Conservation (phyloP, 1,140 invertebrate species). For the Sycophila sp. region DNA sequence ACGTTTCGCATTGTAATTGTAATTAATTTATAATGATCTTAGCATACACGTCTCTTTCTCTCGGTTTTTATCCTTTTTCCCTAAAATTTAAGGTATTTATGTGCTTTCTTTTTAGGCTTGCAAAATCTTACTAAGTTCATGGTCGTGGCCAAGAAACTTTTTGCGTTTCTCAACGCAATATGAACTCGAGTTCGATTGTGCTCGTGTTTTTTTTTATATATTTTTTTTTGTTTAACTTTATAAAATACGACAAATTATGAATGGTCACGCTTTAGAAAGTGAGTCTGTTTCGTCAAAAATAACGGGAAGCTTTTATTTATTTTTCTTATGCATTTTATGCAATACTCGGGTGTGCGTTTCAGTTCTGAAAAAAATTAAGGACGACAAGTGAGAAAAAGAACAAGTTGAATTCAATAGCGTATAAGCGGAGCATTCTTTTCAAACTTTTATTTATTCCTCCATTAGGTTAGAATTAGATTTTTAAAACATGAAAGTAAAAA, state of each 20-base stretch:
- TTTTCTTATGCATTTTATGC: background rate
- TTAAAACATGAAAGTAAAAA: conserved; percentile 21
- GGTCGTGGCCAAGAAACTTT: background rate
- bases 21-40: conserved; percentile 33
- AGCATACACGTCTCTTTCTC: conserved; percentile 30
- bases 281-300: conserved; percentile 13
- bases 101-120: conserved; percentile 39
- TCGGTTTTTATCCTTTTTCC: background rate
- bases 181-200: conserved; percentile 9
- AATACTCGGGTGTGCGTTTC: background rate
- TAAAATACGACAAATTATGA: conserved; percentile 44
- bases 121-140: conserved; percentile 26
- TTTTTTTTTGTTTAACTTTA: too few relatives aligned
- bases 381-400: conserved; percentile 1
- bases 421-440: conserved; percentile 2
- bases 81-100: conserved; percentile 27
- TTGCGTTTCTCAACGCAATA: background rate
- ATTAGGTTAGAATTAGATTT: too few relatives aligned
- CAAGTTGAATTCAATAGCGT: conserved; percentile 2
- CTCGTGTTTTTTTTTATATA: conserved; percentile 29
- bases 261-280: conserved; percentile 21
- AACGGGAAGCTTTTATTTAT: conserved; percentile 5
- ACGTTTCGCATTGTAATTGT: conserved; percentile 9
- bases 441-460: conserved; percentile 14
- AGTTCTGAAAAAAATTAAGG: conserved; percentile 4